Conservation (phyloP, 2,888 invertebrate genomes). For the Glyphotaelius pellucidus region DNA sequence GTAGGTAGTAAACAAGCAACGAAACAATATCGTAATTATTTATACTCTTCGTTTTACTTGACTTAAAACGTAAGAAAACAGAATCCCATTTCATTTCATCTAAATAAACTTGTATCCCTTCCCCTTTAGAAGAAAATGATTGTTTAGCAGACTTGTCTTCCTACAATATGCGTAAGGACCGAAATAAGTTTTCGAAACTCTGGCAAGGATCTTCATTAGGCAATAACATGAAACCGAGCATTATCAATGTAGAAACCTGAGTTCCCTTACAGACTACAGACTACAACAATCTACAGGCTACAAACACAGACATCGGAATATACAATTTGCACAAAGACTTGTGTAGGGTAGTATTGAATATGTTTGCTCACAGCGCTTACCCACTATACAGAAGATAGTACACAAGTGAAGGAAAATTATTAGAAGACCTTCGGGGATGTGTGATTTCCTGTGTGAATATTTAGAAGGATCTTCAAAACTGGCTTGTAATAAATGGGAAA, state of each 20-base stretch:
- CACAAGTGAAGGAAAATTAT: not conserved
- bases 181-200: slow-evolving; percentile 20
- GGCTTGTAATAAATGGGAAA: not conserved
- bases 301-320: not conserved
- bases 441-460: not conserved
- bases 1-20: no score
- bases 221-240: slow-evolving; percentile 37
- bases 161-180: not conserved
- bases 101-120: not conserved
- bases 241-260: slow-evolving; percentile 29
- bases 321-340: not conserved
- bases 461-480: not conserved
- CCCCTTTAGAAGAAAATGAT: not conserved
- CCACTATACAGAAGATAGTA: not conserved
- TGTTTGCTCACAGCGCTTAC: not conserved
- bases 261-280: not conserved
- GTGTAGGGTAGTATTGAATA: not conserved
- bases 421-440: not conserved
- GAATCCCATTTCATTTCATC: not conserved
- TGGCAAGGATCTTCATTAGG: slow-evolving; percentile 10
- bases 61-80: not conserved
- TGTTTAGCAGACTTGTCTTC: not conserved
- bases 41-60: no score
- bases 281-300: not conserved
- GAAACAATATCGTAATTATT: no score